Percentiles rank a stretch among this genome's conserved stretches.
Conservation (phyloP, 2,113 vertebrate species). For the Sinocyclocheilus maitianheensis region DNA sequence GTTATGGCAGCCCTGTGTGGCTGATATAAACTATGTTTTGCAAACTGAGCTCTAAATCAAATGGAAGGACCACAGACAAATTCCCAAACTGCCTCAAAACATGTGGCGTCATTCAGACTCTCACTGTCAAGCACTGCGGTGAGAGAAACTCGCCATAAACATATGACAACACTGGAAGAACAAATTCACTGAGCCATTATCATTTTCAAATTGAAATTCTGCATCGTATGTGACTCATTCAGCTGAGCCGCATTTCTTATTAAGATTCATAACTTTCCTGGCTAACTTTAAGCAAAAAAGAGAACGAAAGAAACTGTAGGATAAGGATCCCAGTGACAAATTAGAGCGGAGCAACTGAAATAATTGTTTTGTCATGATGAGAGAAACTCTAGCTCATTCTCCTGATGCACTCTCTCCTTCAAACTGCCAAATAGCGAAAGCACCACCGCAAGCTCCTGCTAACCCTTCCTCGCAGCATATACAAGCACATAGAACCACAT, state of each 20-base stretch:
- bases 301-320: constrained; percentile 23
- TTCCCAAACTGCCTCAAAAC: constrained; percentile 54
- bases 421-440: constrained; percentile 66
- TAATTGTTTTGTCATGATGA: constrained; percentile 77
- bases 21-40: constrained; percentile 58
- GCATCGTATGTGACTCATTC: constrained; percentile 61
- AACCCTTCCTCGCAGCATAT: constrained; percentile 69
- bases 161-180: constrained; percentile 58
- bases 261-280: constrained; percentile 58
- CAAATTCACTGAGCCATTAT: constrained; percentile 60
- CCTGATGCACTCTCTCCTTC: constrained; percentile 74
- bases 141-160: constrained; percentile 60
- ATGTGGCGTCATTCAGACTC: constrained; percentile 54
- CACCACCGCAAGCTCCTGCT: constrained; percentile 72
- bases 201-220: constrained; percentile 61
- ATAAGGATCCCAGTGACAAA: constrained; percentile 52
- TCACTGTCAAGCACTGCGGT: constrained; percentile 59
- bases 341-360: constrained; percentile 56
- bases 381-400: constrained; percentile 67
- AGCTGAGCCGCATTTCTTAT: constrained; percentile 35
- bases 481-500: constrained; percentile 79
- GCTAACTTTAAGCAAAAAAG: constrained; percentile 37
- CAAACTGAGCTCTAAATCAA: constrained; percentile 63
- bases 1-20: not conserved
- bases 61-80: constrained; percentile 61